phyloP scores from a whole-genome alignment of 2,888 invertebrate species.

The Conomelus anceps region DNA sequence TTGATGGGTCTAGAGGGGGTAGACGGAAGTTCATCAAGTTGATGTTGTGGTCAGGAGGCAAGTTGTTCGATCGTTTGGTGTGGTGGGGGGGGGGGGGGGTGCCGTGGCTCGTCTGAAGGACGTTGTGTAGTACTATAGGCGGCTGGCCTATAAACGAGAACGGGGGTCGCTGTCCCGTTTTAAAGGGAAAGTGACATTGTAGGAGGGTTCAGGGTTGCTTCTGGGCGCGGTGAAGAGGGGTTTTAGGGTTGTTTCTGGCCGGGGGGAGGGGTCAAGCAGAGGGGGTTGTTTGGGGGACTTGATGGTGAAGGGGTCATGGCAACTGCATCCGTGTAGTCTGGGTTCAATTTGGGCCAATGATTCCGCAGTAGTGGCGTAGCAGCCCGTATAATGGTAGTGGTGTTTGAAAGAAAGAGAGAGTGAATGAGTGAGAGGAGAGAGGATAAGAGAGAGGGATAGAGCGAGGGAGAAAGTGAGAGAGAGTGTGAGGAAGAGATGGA shows the following conservation, averaged over 20 bases:
- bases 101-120: neutral
- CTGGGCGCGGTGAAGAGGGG: neutral
- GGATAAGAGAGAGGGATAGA: neutral
- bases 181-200: neutral
- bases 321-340: neutral
- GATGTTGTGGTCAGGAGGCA: neutral
- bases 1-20: neutral
- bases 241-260: neutral
- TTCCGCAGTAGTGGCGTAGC: neutral
- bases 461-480: neutral
- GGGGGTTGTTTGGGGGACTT: neutral
- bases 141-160: neutral
- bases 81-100: too few relatives aligned
- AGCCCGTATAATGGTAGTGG: neutral
- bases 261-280: too few relatives aligned
- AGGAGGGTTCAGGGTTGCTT: neutral
- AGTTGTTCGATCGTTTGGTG: too few relatives aligned
- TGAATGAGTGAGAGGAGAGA: neutral
- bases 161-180: neutral
- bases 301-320: neutral
- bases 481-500: neutral
- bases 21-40: neutral
- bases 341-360: neutral
- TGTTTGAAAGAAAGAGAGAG: too few relatives aligned
- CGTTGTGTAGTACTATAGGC: neutral